Evolutionary conservation across 2,888 invertebrate species (phyloP), one percentile per base, ranked within the genome.

Genomic region (Dorcus parallelipipedus): DNA sequence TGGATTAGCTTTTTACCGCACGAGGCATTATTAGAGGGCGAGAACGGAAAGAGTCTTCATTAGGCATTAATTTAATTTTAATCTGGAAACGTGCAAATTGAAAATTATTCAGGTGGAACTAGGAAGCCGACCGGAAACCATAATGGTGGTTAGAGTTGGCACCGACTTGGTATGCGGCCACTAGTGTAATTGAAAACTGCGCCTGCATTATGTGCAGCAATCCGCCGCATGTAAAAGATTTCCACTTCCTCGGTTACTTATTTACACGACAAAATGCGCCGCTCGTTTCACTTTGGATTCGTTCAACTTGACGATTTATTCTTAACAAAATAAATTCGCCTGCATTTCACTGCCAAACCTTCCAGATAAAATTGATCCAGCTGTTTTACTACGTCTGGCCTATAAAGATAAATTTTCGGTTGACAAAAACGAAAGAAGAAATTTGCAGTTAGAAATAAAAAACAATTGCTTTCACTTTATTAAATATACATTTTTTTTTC

Each of bases 51-150:
- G 64, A 62, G 68, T 66, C 70, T 73, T 73, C 75, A 73, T 75
- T 73, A 73, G 70, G 69, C 71, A 69, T 71, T 75, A 73, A 75
- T 74, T 73, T 69, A 66, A 68, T 72, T 72, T 72, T 74, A 75
- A 75, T 73, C 73, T 72, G 65, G 65, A 69, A 71, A 71, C 71
- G 71, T 71, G 71, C 69, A 73, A 73, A 75, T 74, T 74, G 73
- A 74, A 74, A 75, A 73, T 74, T 73, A 72, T 73, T 73, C 73
- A 74, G 72, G 73, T 74, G 71, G 71, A 74, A 71, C 66, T 64
- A 73, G 67, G 69, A 70, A 73, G 71, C 71, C 70, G 69, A 73
- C 72, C 71, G 73, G 73, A 73, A 73, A 75, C 71, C 73, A 67
- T 73, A 74, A 74, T 71, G 71, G 71, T 64, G 68, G 65, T 61